Evolutionary conservation across 2,797 vertebrate species (phyloP).

Genomic region (Dermochelys coriacea): DNA sequence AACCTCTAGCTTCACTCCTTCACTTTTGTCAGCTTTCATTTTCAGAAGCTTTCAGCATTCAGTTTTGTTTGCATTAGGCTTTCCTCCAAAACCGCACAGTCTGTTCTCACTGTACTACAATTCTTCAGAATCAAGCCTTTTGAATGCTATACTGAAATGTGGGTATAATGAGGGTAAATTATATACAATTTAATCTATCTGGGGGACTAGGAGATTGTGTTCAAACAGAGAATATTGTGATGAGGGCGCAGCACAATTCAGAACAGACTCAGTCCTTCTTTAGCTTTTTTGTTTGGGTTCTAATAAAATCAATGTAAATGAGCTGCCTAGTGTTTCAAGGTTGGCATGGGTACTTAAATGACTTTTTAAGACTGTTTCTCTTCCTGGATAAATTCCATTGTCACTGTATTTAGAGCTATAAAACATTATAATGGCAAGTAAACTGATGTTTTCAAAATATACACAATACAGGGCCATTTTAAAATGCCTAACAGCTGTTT

Average conservation of each 20-base stretch:
- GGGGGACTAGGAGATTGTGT: slow-evolving; percentile 33
- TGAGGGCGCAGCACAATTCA: slow-evolving; percentile 21
- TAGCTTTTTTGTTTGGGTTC: slow-evolving; percentile 54
- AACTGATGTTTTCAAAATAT: slow-evolving; percentile 61
- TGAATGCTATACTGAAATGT: slow-evolving; percentile 38
- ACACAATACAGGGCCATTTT: slow-evolving; percentile 26
- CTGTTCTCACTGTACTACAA: slow-evolving; percentile 34
- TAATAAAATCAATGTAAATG: slow-evolving; percentile 67
- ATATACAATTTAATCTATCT: slow-evolving; percentile 55
- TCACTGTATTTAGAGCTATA: slow-evolving; percentile 20
- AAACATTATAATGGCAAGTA: slow-evolving; percentile 53
- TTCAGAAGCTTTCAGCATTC: slow-evolving; percentile 15
- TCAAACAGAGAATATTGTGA: slow-evolving; percentile 50
- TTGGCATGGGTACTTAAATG: slow-evolving; percentile 27
- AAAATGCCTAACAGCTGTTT: slow-evolving; percentile 21
- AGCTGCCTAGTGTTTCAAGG: slow-evolving; percentile 42
- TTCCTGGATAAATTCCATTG: slow-evolving; percentile 49
- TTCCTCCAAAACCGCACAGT: slow-evolving; percentile 42
- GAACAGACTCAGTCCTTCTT: slow-evolving; percentile 15
- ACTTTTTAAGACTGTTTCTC: slow-evolving; percentile 32
- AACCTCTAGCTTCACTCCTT: background rate
- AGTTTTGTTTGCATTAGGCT: background rate
- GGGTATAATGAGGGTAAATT: slow-evolving; percentile 42
- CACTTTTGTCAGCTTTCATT: background rate
- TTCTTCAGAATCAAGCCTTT: slow-evolving; percentile 42